Evolutionary conservation across 2,113 vertebrate genomes (phyloP), one percentile per base, ranked within the genome.

Genomic region (Rhabdomys dilectus): DNA sequence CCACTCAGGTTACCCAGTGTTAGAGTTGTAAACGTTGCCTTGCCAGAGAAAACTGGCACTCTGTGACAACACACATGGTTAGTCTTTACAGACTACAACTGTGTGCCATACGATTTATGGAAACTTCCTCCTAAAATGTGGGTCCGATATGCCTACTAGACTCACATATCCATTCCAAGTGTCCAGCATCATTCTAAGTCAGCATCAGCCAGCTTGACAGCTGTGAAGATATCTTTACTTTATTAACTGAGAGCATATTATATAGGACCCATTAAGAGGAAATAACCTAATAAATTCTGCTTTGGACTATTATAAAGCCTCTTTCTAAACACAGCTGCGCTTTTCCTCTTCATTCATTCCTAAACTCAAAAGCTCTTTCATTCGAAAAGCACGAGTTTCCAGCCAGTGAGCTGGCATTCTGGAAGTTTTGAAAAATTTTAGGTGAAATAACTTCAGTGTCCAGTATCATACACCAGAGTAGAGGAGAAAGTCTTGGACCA

Each of bases 271-370:
- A 93, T 95, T 97, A 97, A 80, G 75, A 80, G n/a, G 68, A 87
- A 97, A 91, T 97, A 85, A 93, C 58, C 96, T 92, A 95, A 94
- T 95, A 95, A 96, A 96, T 85, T 93, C 85, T 96, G 58, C 45
- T 88, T 81, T 66, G 42, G 56, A 64, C 82, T 94, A 73, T 93
- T 93, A 92, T 24, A 96, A 96, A 96, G 75, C 81, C 91, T 94
- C 92, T 97, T 97, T 96, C 84, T 95, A 86, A 94, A 87, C 95
- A 95, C 91, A 96, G 86, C 91, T 96, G 75, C 53, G 70, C 34
- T 75, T 92, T 94, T 89, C 75, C 94, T 95, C 62, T 91, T 95
- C 87, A 94, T 94, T 97, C 66, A 91, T 91, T 87, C 80, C n/a
- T 75, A n/a, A 42, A 34, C 62, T 97, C 81, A 96, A 97, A 97